Evolutionary conservation across 1,140 invertebrate species (phyloP), one percentile per base, ranked within the genome.

Genomic region (Sitophilus oryzae): DNA sequence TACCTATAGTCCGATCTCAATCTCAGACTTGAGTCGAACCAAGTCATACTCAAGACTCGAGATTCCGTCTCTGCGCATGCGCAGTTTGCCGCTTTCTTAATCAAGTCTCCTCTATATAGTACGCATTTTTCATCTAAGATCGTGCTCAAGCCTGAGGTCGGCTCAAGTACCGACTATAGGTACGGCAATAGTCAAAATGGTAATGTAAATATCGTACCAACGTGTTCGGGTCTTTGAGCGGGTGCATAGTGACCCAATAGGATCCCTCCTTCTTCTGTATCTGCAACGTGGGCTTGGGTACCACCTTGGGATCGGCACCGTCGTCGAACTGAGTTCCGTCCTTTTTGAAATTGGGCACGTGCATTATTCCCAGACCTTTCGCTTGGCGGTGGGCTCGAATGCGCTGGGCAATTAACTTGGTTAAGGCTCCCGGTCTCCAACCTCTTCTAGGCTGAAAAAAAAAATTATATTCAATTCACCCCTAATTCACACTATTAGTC

Each of bases 241-340:
- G 79, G 63, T 79, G 76, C 40, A 80, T 75, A 49, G 76, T 77
- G 38, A 81, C 75, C 37, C 72, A 77, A 61, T 78, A 78, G 3
- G 71, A 64, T 19, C 78, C 77, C 35, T 78, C 75, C 59, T 77
- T 76, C 52, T 78, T 78, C 51, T 79, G 75, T 1, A 81, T 73
- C 51, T 75, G 74, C 2, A 80, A 59, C 0, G 77, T 73, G 4
- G 77, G 76, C 56, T 76, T 78, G 0, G 75, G 75, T 30, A 74
- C 64, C 36, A 74, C 71, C 0, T 76, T 73, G 3, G 70, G 66
- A 8, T 60, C 58, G 8, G 37, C 56, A 30, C 9, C 43, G 6
- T 58, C 57, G 6, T 56, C 60, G 25, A 38, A 49, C 30, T 56
- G 18, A 15, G 23, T 35, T 14, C 50, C 52, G 34, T 44, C 43